Conservation (phyloP, 2,113 vertebrate species). For the Ariopsis seemanni region DNA sequence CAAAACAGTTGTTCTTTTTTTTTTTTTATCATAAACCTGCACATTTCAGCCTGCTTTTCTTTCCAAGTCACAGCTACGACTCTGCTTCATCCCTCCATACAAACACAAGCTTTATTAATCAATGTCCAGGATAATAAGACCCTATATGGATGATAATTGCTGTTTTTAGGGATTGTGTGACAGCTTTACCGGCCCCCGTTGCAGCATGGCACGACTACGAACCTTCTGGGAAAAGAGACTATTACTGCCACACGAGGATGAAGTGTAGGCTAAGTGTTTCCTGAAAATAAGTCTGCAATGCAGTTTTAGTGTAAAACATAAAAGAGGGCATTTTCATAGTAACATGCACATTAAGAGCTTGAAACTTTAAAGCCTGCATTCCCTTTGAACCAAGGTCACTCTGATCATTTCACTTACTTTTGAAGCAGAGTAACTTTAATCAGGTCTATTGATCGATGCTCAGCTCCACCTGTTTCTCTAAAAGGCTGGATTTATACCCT, state of each 20-base stretch:
- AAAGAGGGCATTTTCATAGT: conserved; percentile 11
- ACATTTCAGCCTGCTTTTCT: conserved; percentile 61
- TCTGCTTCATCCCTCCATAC: conserved; percentile 29
- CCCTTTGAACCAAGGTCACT: conserved; percentile 37
- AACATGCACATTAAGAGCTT: conserved; percentile 8
- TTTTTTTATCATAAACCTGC: conserved; percentile 67
- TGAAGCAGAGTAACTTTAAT: conserved; percentile 14
- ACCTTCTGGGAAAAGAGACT: conserved; percentile 35
- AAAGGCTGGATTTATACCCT: not conserved
- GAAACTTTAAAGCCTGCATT: conserved; percentile 26
- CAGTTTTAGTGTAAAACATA: conserved; percentile 3
- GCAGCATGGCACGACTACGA: conserved; percentile 50
- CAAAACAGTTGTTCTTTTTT: conserved; percentile 56
- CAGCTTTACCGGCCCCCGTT: conserved; percentile 47
- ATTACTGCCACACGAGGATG: conserved; percentile 5
- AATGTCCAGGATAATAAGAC: conserved; percentile 63
- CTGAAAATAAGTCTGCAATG: conserved; percentile 10
- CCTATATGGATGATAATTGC: conserved; percentile 59
- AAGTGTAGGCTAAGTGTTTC: not conserved
- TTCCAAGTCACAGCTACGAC: conserved; percentile 55
- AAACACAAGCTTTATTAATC: conserved; percentile 67
- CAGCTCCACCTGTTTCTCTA: conserved; percentile 9
- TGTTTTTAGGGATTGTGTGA: conserved; percentile 47
- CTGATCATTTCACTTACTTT: not conserved
- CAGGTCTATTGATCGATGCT: not conserved